These are phyloP conservation scores for Umimayanthus chanpuru DNA, from an alignment of 92 coral and sea anemone genomes.

Conservation along the genomic window DNA sequence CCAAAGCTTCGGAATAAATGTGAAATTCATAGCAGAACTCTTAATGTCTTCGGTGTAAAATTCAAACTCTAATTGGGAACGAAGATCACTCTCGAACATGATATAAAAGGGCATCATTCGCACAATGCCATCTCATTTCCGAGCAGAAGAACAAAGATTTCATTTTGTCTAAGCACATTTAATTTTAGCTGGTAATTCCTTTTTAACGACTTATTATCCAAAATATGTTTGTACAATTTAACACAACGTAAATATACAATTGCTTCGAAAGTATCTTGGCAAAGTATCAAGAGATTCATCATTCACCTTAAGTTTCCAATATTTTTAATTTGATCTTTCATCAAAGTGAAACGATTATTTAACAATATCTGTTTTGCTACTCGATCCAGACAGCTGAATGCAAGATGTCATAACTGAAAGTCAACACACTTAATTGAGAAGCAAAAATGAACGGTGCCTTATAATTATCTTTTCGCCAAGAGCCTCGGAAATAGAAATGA, in stretches of 20 bases:
- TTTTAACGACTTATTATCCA: slow-evolving; percentile 10
- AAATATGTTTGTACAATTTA: slow-evolving; percentile 21
- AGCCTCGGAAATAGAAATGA: not conserved
- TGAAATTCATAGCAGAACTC: not conserved
- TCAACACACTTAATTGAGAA: slow-evolving; percentile 46
- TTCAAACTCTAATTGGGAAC: slow-evolving; percentile 46
- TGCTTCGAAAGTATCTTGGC: not conserved
- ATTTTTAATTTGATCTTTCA: slow-evolving; percentile 4
- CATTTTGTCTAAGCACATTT: not conserved
- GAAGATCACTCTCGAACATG: slow-evolving; percentile 1
- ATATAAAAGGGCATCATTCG: not conserved
- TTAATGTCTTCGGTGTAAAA: slow-evolving; percentile 14
- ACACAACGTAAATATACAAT: not conserved
- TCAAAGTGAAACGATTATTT: not conserved
- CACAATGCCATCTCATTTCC: not conserved
- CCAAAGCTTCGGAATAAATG: slow-evolving; percentile 29
- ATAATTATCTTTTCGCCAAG: slow-evolving; percentile 22
- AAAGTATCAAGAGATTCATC: not conserved
- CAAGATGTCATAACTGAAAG: not conserved
- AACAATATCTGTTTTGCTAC: slow-evolving; percentile 10
- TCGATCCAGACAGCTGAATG: slow-evolving; percentile 8
- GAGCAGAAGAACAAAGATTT: not conserved
- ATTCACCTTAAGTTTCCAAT: not conserved
- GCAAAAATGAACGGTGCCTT: slow-evolving; percentile 14
- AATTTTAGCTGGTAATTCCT: slow-evolving; percentile 2